Base-by-base conservation (phyloP, 1,140 invertebrate species). In the Paracyclopina nana region DNA sequence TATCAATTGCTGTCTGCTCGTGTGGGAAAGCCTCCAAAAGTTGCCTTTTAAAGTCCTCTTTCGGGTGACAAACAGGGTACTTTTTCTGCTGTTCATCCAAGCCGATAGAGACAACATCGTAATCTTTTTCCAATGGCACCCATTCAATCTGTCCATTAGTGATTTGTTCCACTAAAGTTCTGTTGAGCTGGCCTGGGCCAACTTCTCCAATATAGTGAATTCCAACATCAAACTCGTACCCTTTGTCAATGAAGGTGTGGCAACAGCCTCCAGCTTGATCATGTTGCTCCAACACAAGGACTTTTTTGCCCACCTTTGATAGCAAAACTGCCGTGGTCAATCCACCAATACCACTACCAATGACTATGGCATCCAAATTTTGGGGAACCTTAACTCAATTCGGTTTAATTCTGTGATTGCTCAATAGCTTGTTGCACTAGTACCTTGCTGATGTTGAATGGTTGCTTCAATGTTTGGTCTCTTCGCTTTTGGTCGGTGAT, bases 161-260 rank as follows among this genome's bases (percentile, higher is more conserved):
- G 40, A 68, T 52, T 54, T 66, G 64, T 45, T 68, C 62, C n/a
- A 61, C 26, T 4, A 65, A 52, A 14, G 60, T 54, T 28, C 57
- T 57, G 24, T 49, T 53, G 8, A 58, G n/a, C 9, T 60, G 55
- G 2, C 56, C 58, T 2, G 52, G 54, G n/a, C 57, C 53, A 60
- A 68, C 60, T 30, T 67, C 61, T 5, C 66, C 66, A 31, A 68
- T 62, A 54, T 68, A 68, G 53, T 68, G 66, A 28, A 68, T 65
- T 9, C 65, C 65, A 50, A 63, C 63, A 54, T 67, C 64, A 61
- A 67, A 67, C 51, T 66, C 65, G 56, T 60, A 67, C 8, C 64
- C 65, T 52, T 64, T 56, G 6, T 57, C 56, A 22, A 55, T 56
- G 41, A 50, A 57, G 22, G 54, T 52, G 44, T 57, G 56, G 34